Conservation (phyloP, 2,797 vertebrate genomes). For the Acanthurus leucopareius region DNA sequence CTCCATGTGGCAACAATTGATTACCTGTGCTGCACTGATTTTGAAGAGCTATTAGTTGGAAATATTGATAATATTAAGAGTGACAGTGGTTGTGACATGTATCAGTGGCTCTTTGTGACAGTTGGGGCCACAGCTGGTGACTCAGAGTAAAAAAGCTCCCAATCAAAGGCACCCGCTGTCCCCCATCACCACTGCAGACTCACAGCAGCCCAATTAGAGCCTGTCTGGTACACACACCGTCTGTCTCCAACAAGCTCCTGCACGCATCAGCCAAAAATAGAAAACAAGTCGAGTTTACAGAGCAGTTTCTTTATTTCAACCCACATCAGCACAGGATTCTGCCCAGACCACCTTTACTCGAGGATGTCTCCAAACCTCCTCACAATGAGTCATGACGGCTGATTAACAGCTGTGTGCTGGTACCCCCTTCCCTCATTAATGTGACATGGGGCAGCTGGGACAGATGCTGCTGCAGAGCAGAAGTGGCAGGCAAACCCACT, state of each 20-base stretch:
- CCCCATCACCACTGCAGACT: slow-evolving; percentile 45
- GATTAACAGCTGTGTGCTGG: slow-evolving; percentile 16
- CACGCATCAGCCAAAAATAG: slow-evolving; percentile 6
- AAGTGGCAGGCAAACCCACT: not conserved
- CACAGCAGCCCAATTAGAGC: slow-evolving; percentile 76
- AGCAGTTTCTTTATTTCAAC: not conserved
- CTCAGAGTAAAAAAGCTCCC: slow-evolving; percentile 41
- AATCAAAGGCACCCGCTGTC: slow-evolving; percentile 77
- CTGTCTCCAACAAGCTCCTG: slow-evolving; percentile 25
- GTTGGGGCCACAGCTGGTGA: slow-evolving; percentile 71
- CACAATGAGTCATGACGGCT: slow-evolving; percentile 23
- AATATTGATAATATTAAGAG: not conserved
- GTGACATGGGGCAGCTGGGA: not conserved
- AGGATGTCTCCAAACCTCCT: not conserved
- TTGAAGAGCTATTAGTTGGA: not conserved
- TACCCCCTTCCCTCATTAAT: not conserved
- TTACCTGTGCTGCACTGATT: not conserved
- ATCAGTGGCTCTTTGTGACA: slow-evolving; percentile 68
- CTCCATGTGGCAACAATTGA: slow-evolving; percentile 1
- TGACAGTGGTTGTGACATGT: slow-evolving; percentile 24
- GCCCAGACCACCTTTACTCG: not conserved
- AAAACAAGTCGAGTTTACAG: not conserved
- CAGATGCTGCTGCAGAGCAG: not conserved
- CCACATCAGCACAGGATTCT: not conserved
- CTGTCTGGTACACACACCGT: slow-evolving; percentile 63